Base-by-base conservation (phyloP, 2,113 vertebrate species). In the Halcyon malimbica region DNA sequence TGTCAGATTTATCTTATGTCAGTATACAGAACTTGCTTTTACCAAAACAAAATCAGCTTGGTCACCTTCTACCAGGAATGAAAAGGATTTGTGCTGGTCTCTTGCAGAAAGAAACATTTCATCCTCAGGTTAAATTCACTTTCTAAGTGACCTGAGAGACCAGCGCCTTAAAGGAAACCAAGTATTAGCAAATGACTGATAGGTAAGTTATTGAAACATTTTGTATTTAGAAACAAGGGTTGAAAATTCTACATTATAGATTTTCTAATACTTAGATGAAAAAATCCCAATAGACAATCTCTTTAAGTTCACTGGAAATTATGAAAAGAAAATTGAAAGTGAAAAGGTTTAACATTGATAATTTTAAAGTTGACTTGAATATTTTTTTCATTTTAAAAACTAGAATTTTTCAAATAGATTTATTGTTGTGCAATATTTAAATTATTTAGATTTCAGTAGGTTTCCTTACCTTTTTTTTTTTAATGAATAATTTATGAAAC, bases 111-210 rank as follows among this genome's bases (percentile, higher is more conserved):
- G 29, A 4, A 82, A 70, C 71, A 71, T 31, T 25, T 83, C 28
- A 3, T 65, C 19, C 3, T 62, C 2, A 1, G 5, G 46, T 63
- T 84, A 74, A 79, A 79, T 67, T 83, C 5, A 12, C 17, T 60
- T 90, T 68, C 17, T 29, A 76, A 74, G 50, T 46, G 1, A 37
- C 16, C 19, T 17, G 9, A 29, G 33, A 87, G 46, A 80, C 13
- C 13, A 74, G 4, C 2, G 16, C 10, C 2, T 51, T n/a, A 74
- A 67, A 70, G 23, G 31, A 89, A 83, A 63, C 3, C 6, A 86
- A 54, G n/a, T 51, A 7, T 6, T 4, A 80, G 13, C 35, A 62
- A 42, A 6, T 21, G 21, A 29, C 1, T 1, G 0, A 21, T 16
- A 21, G 9, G 28, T 15, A 69, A 13, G 4, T 64, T 41, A 7